Conservation (phyloP, 2,797 vertebrate species). For the Odontamblyopus rebecca region DNA sequence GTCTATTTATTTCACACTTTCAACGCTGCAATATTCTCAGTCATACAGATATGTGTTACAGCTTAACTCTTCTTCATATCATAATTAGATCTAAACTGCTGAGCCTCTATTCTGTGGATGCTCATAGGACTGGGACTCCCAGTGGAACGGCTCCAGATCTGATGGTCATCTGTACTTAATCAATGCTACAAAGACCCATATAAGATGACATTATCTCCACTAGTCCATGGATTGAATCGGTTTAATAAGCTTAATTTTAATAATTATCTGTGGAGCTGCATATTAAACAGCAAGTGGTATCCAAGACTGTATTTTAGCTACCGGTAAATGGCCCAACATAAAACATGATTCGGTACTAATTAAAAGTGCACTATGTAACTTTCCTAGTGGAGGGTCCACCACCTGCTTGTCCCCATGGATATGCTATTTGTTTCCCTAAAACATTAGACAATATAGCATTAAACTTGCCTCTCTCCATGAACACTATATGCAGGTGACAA, state of each 20-base stretch:
- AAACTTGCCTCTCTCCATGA: no score
- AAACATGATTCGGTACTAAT: neutral
- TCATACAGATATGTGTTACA: constrained; percentile 17
- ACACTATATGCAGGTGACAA: no score
- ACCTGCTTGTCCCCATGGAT: no score
- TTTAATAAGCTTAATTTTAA: constrained; percentile 37
- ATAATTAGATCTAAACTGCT: constrained; percentile 51
- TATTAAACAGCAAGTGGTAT: constrained; percentile 14
- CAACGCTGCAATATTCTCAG: constrained; percentile 24
- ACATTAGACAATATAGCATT: no score
- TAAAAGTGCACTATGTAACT: neutral
- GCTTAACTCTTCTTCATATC: constrained; percentile 33
- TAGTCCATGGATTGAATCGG: constrained; percentile 14
- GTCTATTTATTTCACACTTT: constrained; percentile 10
- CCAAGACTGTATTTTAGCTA: neutral
- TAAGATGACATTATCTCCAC: constrained; percentile 26
- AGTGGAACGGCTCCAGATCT: constrained; percentile 21
- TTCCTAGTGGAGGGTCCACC: no score
- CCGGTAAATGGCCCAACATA: neutral
- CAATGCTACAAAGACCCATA: constrained; percentile 24
- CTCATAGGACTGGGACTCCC: constrained; percentile 9
- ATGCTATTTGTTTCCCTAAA: no score
- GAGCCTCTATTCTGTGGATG: constrained; percentile 27
- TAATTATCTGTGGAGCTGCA: constrained; percentile 34
- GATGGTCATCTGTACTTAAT: constrained; percentile 49